A percentile compares a stretch with the other conserved stretches of the same genome.
phyloP scores from a whole-genome alignment of 2,888 invertebrate species.

The Caenorhabditis panamensis region DNA sequence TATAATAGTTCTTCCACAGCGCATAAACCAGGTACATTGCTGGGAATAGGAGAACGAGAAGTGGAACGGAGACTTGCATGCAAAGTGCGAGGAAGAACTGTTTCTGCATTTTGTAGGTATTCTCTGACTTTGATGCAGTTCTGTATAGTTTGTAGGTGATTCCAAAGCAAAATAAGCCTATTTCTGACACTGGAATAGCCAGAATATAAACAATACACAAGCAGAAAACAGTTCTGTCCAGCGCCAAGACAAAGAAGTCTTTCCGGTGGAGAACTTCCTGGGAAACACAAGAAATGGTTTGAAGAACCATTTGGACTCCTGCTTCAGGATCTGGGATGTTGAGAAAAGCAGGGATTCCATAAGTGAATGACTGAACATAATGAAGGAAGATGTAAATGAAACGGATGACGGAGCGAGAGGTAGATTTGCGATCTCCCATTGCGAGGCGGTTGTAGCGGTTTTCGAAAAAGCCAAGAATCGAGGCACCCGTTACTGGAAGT shows the following conservation, averaged over 20 bases:
- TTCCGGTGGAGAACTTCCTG: background rate
- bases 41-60: background rate
- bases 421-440: background rate
- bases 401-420: background rate
- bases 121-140: background rate
- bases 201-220: background rate
- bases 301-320: background rate
- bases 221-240: background rate
- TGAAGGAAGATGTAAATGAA: background rate
- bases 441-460: background rate
- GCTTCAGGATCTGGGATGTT: background rate
- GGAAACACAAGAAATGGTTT: background rate
- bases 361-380: background rate
- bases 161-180: background rate
- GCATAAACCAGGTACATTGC: background rate
- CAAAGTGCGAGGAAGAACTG: constrained; percentile 1
- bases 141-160: background rate
- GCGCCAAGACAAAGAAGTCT: background rate
- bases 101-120: constrained; percentile 1
- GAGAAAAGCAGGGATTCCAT: constrained; percentile 1
- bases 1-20: background rate
- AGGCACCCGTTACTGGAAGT: background rate
- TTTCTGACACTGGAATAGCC: background rate
- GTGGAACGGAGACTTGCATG: background rate
- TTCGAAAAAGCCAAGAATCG: background rate